Conservation (phyloP, 2,113 vertebrate species). For the Equus przewalskii region DNA sequence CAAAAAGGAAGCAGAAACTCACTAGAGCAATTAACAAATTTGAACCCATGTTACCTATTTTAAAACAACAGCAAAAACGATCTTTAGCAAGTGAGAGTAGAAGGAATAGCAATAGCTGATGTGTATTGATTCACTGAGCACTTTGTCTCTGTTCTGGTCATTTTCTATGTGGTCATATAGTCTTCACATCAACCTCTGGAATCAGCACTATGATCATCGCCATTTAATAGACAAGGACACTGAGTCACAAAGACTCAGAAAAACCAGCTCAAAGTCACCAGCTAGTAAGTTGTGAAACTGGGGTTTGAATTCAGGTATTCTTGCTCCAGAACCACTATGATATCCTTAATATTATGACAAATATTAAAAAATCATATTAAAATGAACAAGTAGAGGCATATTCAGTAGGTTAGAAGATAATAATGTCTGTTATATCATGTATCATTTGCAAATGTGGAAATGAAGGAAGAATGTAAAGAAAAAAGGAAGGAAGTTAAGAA, state of each 20-base stretch:
- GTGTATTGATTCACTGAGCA: not conserved
- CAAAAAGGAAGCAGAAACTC: not conserved
- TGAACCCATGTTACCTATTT: not conserved
- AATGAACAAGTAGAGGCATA: slow-evolving; percentile 14
- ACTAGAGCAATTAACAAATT: not conserved
- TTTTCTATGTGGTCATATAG: not conserved
- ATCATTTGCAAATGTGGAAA: slow-evolving; percentile 45
- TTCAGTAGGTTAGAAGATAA: not conserved
- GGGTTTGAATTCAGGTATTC: not conserved
- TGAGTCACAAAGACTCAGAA: not conserved
- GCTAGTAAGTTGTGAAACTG: not conserved
- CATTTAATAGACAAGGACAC: not conserved
- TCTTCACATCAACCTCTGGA: not conserved
- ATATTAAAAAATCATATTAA: slow-evolving; percentile 15
- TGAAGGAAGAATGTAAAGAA: not conserved
- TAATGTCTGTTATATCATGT: not conserved
- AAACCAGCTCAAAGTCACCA: not conserved
- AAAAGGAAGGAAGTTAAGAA: not conserved
- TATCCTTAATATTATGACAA: slow-evolving; percentile 17
- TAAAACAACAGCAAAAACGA: not conserved
- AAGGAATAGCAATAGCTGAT: not conserved
- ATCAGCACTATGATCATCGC: not conserved
- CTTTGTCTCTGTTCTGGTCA: not conserved
- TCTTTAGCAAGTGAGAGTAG: not conserved
- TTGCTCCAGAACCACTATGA: not conserved